phyloP scores from a whole-genome alignment of 2,797 vertebrate species.

The Neopelma chrysocephalum region DNA sequence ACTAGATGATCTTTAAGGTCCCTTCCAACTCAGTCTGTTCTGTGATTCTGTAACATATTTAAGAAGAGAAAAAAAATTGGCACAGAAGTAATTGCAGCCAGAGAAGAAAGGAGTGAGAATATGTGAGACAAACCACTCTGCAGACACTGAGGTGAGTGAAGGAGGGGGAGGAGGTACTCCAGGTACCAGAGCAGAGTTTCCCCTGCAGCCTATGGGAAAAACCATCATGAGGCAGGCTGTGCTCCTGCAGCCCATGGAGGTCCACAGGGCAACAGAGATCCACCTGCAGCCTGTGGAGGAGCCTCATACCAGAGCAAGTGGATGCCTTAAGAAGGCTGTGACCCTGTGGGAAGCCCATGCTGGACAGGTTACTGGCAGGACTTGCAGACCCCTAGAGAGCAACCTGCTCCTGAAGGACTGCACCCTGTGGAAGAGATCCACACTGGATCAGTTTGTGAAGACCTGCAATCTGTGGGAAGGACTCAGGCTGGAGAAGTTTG shows the following conservation, averaged over 20 bases:
- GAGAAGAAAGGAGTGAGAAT: not conserved
- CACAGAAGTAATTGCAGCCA: not conserved
- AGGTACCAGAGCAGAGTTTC: not conserved
- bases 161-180: not conserved
- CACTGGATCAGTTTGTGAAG: not conserved
- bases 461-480: not conserved
- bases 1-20: not conserved
- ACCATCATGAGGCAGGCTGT: not conserved
- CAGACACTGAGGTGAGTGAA: not conserved
- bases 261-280: not conserved
- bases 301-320: not conserved
- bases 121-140: not conserved
- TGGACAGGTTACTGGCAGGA: not conserved
- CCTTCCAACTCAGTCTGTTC: not conserved
- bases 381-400: not conserved
- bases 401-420: not conserved
- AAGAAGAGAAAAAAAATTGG: accelerated
- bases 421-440: not conserved
- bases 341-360: not conserved
- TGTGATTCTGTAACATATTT: not conserved
- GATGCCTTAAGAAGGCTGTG: not conserved
- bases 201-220: not conserved
- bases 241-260: not conserved
- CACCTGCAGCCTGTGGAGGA: not conserved
- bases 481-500: not conserved